Conservation (phyloP, 2,888 invertebrate species). For the Sthenelais limicola region DNA sequence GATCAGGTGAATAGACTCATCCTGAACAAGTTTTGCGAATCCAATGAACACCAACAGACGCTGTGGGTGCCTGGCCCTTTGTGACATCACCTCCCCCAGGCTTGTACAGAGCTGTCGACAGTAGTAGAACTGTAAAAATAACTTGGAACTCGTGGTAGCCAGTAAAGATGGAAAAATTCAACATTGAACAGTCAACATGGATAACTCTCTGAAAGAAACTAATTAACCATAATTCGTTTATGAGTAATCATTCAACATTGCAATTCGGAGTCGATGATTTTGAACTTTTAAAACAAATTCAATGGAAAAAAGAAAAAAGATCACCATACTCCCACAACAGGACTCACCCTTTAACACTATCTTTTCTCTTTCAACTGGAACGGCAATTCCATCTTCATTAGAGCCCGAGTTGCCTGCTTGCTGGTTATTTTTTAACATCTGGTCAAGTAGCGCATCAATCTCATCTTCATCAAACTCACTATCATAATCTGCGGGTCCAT, state of each 20-base stretch:
- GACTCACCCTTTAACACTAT: conserved; percentile 50
- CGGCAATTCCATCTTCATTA: conserved; percentile 45
- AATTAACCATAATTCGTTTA: too few relatives aligned
- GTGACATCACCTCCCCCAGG: too few relatives aligned
- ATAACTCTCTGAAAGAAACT: too few relatives aligned
- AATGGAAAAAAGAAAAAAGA: background rate
- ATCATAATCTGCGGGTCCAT: conserved; percentile 40
- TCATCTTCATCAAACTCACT: conserved; percentile 50
- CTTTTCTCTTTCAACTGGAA: conserved; percentile 48
- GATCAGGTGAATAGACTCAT: conserved; percentile 28
- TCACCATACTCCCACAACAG: background rate
- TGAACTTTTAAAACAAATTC: background rate
- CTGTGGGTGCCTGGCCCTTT: too few relatives aligned
- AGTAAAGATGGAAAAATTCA: too few relatives aligned
- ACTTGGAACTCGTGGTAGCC: too few relatives aligned
- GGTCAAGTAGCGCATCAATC: conserved; percentile 53
- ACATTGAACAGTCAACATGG: too few relatives aligned
- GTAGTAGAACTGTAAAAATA: too few relatives aligned
- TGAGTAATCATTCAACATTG: too few relatives aligned
- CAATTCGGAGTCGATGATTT: too few relatives aligned
- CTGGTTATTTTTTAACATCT: conserved; percentile 40
- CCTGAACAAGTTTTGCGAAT: conserved; percentile 38
- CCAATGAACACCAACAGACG: conserved; percentile 30
- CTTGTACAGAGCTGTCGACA: too few relatives aligned
- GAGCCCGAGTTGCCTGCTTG: background rate